Base-by-base conservation (phyloP, 2,797 vertebrate genomes). In the Periparus ater region DNA sequence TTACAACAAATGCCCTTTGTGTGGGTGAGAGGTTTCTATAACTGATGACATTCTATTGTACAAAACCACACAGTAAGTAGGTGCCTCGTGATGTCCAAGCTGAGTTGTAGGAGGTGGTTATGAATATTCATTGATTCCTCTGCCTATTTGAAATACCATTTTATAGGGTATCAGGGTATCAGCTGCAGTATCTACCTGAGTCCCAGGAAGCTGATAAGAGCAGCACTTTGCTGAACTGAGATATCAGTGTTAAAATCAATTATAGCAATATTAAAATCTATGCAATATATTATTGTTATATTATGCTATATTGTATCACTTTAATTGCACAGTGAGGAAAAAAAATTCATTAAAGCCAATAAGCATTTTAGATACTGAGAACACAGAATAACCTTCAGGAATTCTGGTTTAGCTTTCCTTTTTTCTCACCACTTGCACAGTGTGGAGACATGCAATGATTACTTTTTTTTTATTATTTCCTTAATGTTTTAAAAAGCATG, bases 121-220 rank as follows among this genome's bases (percentile, higher is more conserved):
- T 71, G 65, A 81, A 89, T 94, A 91, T 83, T 85, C 68, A 92
- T 45, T 53, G 66, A 76, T 65, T 72, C 36, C 10, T 67, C 57
- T 63, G 63, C 38, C 65, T 82, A 22, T 70, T 74, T 93, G 66
- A 92, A 91, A 95, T 84, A 92, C 4, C 45, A 88, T 95, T 94
- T 79, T 80, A 42, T 34, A 74, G 58, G 22, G 30, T 36, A 74
- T 22, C 2, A 7, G 74, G 22, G 38, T 40, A 40, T 40, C 19
- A 91, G 32, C 40, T 89, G 45, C 34, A 61, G 16, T 42, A 58
- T 19, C 25, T 73, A 44, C 23, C 10, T 0, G 0, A 67, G 34
- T 63, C 25, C 29, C 42, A 65, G 45, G 42, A 91, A 78, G 17
- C 0, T 76, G 66, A 17, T 66, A 72, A 67, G 3, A 72, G 23